Conservation (phyloP, 2,797 vertebrate species). For the Enteromius argenteus region DNA sequence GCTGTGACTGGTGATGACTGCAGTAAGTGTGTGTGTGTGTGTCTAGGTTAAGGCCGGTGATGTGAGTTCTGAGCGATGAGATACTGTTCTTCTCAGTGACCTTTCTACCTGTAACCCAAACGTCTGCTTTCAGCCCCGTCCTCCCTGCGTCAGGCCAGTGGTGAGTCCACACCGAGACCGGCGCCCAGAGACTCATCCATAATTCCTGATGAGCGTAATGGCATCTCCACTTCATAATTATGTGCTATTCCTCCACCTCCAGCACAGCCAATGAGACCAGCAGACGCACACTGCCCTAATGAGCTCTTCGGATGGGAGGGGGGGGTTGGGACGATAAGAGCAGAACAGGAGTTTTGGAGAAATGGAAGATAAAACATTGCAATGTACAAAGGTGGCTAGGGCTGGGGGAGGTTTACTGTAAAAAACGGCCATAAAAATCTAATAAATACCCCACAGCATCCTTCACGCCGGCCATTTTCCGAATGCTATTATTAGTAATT, state of each 20-base stretch:
- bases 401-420: constrained; percentile 29
- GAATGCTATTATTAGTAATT: constrained; percentile 47
- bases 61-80: constrained; percentile 50
- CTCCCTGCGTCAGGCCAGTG: constrained; percentile 45
- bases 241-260: constrained; percentile 90
- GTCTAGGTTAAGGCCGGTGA: constrained; percentile 10
- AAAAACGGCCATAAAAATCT: constrained; percentile 44
- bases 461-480: constrained; percentile 5
- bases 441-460: constrained; percentile 49
- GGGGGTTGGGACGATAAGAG: not conserved
- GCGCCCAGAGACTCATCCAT: constrained; percentile 80
- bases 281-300: constrained; percentile 73
- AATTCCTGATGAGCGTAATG: constrained; percentile 93
- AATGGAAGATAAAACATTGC: not conserved
- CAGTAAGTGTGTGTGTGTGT: constrained; percentile 37
- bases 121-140: constrained; percentile 58
- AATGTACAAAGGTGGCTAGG: constrained; percentile 37
- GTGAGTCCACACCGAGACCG: constrained; percentile 19
- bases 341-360: constrained; percentile 32
- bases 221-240: constrained; percentile 93
- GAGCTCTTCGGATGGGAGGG: constrained; percentile 64
- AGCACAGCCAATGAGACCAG: constrained; percentile 85
- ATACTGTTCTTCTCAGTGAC: constrained; percentile 62
- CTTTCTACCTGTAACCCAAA: constrained; percentile 74
- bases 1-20: constrained; percentile 32